A percentile compares a stretch with the other conserved stretches of the same genome.
These are phyloP conservation scores for Drosophila arizonae DNA, from an alignment of 1,140 invertebrate genomes.

Conservation along the genomic window DNA sequence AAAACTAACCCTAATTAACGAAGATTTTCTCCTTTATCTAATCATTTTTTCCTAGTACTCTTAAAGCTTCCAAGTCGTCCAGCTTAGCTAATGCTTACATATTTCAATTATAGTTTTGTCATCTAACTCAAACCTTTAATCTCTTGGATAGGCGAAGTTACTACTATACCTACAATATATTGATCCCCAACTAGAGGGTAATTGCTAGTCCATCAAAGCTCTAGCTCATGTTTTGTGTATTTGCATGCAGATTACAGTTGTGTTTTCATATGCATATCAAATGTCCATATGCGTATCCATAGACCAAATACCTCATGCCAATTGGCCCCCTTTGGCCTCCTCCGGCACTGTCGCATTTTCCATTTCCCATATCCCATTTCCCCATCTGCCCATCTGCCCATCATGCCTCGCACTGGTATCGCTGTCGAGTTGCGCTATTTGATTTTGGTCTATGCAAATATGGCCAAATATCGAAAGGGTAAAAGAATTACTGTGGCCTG, in stretches of 20 bases:
- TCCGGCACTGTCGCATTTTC: not conserved
- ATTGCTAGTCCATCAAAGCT: not conserved
- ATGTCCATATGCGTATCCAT: constrained; percentile 8
- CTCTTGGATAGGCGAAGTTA: too few species aligned
- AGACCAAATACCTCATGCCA: not conserved
- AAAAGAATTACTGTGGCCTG: constrained; percentile 5
- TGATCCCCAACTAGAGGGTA: not conserved
- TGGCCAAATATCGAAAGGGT: not conserved
- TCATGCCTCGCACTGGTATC: not conserved
- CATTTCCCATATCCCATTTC: not conserved
- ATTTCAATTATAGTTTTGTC: too few species aligned
- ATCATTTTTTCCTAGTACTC: too few species aligned
- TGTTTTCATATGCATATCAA: constrained; percentile 24
- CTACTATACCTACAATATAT: too few species aligned
- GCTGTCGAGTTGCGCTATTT: constrained; percentile 29
- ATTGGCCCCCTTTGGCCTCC: not conserved
- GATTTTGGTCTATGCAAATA: constrained; percentile 43
- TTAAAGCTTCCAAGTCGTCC: too few species aligned
- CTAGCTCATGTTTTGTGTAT: constrained; percentile 4
- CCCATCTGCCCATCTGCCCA: too few species aligned
- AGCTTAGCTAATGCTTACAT: too few species aligned
- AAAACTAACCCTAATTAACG: too few species aligned
- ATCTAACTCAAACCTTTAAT: too few species aligned
- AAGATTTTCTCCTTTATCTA: too few species aligned
- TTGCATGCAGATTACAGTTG: constrained; percentile 26